Evolutionary conservation across 2,797 vertebrate genomes (phyloP).

Genomic region (Cyclopterus lumpus): DNA sequence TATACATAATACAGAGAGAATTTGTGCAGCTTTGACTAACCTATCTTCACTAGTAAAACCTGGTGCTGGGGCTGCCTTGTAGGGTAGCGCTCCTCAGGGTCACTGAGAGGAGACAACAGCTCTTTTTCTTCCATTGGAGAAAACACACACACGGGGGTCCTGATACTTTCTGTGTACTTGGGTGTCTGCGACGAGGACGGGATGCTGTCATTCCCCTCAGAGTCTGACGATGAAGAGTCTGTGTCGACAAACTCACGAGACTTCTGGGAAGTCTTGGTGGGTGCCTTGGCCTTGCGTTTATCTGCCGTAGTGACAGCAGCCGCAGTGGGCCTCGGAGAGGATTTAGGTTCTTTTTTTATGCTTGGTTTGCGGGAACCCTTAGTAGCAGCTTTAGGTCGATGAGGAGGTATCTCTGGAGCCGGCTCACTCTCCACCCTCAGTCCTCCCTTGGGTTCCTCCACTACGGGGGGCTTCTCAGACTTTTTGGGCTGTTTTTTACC

Average conservation of each 20-base stretch:
- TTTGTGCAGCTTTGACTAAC: slow-evolving; percentile 44
- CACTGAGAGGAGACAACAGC: slow-evolving; percentile 95
- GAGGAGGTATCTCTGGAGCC: slow-evolving; percentile 89
- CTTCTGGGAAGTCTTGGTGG: slow-evolving; percentile 92
- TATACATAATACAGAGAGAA: not conserved
- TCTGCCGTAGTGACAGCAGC: slow-evolving; percentile 78
- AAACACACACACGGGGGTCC: slow-evolving; percentile 91
- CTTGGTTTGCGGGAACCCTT: slow-evolving; percentile 96
- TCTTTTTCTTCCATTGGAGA: slow-evolving; percentile 98
- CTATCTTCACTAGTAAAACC: slow-evolving; percentile 94
- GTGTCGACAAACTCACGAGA: slow-evolving; percentile 96
- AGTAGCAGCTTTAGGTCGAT: slow-evolving; percentile 92
- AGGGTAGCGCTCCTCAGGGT: slow-evolving; percentile 93
- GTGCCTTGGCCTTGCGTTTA: slow-evolving; percentile 92
- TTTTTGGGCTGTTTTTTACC: slow-evolving; percentile 99
- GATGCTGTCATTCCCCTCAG: slow-evolving; percentile 96
- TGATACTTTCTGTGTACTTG: slow-evolving; percentile 94
- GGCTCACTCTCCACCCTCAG: slow-evolving; percentile 97
- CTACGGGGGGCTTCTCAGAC: slow-evolving; percentile 89
- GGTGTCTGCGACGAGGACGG: slow-evolving; percentile 97
- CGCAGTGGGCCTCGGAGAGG: slow-evolving; percentile 88
- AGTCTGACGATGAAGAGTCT: slow-evolving; percentile 98
- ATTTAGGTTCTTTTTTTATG: slow-evolving; percentile 96
- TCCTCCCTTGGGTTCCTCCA: slow-evolving; percentile 93
- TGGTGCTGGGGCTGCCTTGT: slow-evolving; percentile 82